phyloP scores from a whole-genome alignment of 2,113 vertebrate species.

The Pyrgilauda ruficollis region DNA sequence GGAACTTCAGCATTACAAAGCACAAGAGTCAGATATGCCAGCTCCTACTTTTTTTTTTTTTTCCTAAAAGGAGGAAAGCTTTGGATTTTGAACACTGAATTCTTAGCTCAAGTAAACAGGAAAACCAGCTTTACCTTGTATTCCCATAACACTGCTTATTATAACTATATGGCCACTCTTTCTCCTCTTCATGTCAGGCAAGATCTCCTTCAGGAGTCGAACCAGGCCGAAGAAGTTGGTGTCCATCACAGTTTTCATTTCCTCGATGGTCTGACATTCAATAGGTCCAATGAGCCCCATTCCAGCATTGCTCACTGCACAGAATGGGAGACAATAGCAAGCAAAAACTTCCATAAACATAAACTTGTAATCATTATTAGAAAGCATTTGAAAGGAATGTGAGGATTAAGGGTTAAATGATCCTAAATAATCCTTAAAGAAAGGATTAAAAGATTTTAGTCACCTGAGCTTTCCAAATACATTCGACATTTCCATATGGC shows the following conservation, averaged over 20 bases:
- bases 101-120: neutral
- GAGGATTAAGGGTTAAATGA: neutral
- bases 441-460: neutral
- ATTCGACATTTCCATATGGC: neutral
- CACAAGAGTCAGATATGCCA: neutral
- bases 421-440: neutral
- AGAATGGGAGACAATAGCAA: neutral
- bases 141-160: constrained; percentile 88
- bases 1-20: neutral
- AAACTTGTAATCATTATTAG: neutral
- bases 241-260: constrained; percentile 87
- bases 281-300: constrained; percentile 86
- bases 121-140: constrained; percentile 73
- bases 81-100: neutral
- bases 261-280: constrained; percentile 83
- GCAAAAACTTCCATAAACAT: neutral
- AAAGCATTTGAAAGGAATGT: neutral
- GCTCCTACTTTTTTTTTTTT: neutral
- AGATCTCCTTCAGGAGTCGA: constrained; percentile 81
- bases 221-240: constrained; percentile 88
- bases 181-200: constrained; percentile 86
- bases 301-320: constrained; percentile 84
- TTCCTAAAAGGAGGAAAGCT: neutral
- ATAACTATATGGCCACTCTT: constrained; percentile 85
- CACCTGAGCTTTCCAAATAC: neutral